Percentiles rank a stretch among this genome's conserved stretches.
Conservation (phyloP, 2,888 invertebrate genomes). For the Agrochola lota region DNA sequence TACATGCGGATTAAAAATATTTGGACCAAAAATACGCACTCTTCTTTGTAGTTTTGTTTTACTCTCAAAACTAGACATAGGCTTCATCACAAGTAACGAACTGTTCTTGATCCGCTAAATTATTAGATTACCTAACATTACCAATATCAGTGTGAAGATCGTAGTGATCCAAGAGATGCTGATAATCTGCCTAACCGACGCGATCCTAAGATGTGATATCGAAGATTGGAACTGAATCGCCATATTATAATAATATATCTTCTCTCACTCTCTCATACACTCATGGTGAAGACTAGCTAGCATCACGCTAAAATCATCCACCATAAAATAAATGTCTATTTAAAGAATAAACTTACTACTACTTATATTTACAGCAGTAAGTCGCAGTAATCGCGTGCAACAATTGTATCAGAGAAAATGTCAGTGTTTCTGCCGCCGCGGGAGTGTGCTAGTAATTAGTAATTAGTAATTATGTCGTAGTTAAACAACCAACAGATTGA, state of each 20-base stretch:
- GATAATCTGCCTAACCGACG: not conserved
- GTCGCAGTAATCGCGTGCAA: slow-evolving; percentile 23
- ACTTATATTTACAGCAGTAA: not conserved
- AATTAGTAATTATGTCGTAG: slow-evolving; percentile 39
- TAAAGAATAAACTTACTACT: not conserved
- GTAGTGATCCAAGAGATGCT: not conserved
- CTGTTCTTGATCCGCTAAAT: not conserved
- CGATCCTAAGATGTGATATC: not conserved
- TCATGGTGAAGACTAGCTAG: not conserved
- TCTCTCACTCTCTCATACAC: not conserved
- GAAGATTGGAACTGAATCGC: not conserved
- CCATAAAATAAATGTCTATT: not conserved
- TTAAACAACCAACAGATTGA: slow-evolving; percentile 46
- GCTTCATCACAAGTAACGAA: not conserved
- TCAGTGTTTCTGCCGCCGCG: slow-evolving; percentile 10
- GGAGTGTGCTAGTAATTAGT: slow-evolving; percentile 5
- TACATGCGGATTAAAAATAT: slow-evolving; percentile 4
- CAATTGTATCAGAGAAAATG: slow-evolving; percentile 32
- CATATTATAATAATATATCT: not conserved
- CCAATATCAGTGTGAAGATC: not conserved
- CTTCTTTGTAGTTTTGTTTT: not conserved
- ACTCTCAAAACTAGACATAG: not conserved
- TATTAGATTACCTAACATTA: not conserved
- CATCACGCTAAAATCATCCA: not conserved
- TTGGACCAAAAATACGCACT: slow-evolving; percentile 14